Base-by-base conservation (phyloP, 2,797 vertebrate genomes). In the Allobates femoralis region DNA sequence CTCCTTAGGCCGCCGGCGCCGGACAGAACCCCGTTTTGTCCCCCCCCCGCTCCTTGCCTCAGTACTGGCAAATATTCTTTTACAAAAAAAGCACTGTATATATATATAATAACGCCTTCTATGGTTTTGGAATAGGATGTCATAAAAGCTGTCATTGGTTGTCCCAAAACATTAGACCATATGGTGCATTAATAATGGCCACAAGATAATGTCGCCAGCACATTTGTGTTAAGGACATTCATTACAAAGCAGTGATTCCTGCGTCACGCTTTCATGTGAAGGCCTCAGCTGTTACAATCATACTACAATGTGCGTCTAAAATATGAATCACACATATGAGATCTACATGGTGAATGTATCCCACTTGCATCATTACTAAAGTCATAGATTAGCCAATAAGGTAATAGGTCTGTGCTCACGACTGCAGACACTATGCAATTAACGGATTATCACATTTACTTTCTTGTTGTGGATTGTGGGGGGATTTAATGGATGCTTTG, bases 401-500 rank as follows among this genome's bases (percentile, higher is more conserved):
- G n/a, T 26, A 62, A 79, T 79, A 15, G 56, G 23, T 18, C 55
- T 60, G 55, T 26, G 19, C 3, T 26, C 51, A 83, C 10, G 23
- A 26, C 51, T 46, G 56, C 67, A 83, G 21, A 60, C 32, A 30
- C 53, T 18, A 37, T 32, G 71, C 53, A 74, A 83, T 83, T 18
- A 18, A 58, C 32, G 46, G 23, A 37, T 73, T 46, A 30, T 67
- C 3, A 53, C 60, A 53, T 30, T 41, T 64, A 14, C n/a, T 75
- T 83, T 78, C 15, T 28, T 50, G 41, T 23, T 26, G 26, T 64
- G 6, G 3, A 21, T 51, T 78, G 60, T 58, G 30, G 37, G 78
- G 10, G 64, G 5, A 50, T 69, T 77, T 77, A 73, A 32, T n/a
- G 55, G 71, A 78, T 55, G 34, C 37, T 75, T 81, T 58, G 53